phyloP scores from a whole-genome alignment of 1,140 invertebrate species.

The Tetramorium alpestre region DNA sequence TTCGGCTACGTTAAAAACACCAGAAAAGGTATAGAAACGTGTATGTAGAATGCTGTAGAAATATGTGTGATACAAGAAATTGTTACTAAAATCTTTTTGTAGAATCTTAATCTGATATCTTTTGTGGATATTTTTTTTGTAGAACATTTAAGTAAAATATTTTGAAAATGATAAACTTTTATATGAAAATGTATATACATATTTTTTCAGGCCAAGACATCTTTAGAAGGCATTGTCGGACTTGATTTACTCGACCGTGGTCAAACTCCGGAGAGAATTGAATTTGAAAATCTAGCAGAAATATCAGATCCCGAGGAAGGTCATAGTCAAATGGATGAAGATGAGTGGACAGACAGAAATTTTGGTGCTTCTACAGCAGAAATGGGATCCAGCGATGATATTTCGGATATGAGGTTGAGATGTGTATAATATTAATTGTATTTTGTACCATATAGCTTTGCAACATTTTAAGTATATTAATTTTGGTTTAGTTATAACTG shows the following conservation, averaged over 20 bases:
- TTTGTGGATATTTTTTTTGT: background rate
- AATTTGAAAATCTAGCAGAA: constrained; percentile 89
- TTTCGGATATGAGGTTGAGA: constrained; percentile 88
- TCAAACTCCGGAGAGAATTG: constrained; percentile 93
- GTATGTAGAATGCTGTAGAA: background rate
- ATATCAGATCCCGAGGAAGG: constrained; percentile 90
- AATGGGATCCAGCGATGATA: constrained; percentile 90
- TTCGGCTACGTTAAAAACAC: constrained; percentile 75
- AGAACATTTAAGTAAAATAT: background rate
- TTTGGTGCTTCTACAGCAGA: constrained; percentile 92
- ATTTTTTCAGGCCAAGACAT: constrained; percentile 74
- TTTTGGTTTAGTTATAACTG: constrained; percentile 5
- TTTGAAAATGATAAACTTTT: background rate
- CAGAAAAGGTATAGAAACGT: constrained; percentile 79
- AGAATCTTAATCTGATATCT: too few relatives aligned
- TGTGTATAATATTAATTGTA: background rate
- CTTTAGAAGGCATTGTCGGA: constrained; percentile 85
- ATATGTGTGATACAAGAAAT: background rate
- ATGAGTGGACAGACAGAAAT: constrained; percentile 97
- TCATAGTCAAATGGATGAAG: constrained; percentile 94
- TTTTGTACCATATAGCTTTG: background rate
- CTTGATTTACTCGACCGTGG: constrained; percentile 88
- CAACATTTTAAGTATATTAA: background rate
- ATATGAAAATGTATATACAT: background rate
- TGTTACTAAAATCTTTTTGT: background rate